Evolutionary conservation across 2,113 vertebrate genomes (phyloP).

Genomic region (Hydrolagus affinis): DNA sequence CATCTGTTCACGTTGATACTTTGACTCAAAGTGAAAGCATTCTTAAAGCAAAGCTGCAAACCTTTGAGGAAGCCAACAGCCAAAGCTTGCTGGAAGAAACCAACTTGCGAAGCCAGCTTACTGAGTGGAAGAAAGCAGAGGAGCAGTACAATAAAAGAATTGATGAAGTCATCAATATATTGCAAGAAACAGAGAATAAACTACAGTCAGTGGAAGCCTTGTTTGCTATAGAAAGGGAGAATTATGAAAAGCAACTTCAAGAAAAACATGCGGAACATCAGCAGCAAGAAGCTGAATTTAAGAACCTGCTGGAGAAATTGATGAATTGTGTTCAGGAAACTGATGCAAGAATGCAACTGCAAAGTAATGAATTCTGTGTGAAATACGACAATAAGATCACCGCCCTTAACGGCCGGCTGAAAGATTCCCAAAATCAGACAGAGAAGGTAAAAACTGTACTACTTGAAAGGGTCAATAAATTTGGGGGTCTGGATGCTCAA

Average conservation of each 20-base stretch:
- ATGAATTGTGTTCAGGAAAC: slow-evolving; percentile 52
- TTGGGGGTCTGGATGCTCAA: slow-evolving; percentile 67
- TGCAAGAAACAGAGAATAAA: slow-evolving; percentile 58
- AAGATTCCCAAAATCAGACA: slow-evolving; percentile 52
- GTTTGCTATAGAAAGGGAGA: slow-evolving; percentile 55
- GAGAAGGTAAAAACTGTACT: slow-evolving; percentile 59
- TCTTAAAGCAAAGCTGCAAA: slow-evolving; percentile 63
- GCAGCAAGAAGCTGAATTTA: slow-evolving; percentile 59
- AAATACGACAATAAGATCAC: slow-evolving; percentile 55
- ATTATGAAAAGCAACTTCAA: slow-evolving; percentile 58
- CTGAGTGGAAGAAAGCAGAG: slow-evolving; percentile 47
- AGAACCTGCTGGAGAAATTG: slow-evolving; percentile 55
- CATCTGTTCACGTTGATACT: slow-evolving; percentile 49
- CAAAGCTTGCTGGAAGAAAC: slow-evolving; percentile 62
- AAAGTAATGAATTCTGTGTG: slow-evolving; percentile 56
- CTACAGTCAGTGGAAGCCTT: slow-evolving; percentile 53
- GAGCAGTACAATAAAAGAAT: slow-evolving; percentile 57
- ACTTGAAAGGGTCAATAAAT: slow-evolving; percentile 47
- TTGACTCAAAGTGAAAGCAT: slow-evolving; percentile 59
- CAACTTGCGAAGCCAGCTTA: slow-evolving; percentile 60
- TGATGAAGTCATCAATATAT: slow-evolving; percentile 48
- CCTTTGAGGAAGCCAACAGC: slow-evolving; percentile 60
- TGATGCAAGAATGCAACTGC: slow-evolving; percentile 55
- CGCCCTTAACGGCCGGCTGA: slow-evolving; percentile 54
- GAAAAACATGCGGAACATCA: slow-evolving; percentile 50